Evolutionary conservation across 2,888 invertebrate genomes (phyloP), one percentile per base, ranked within the genome.

Genomic region (Cantharis rustica): DNA sequence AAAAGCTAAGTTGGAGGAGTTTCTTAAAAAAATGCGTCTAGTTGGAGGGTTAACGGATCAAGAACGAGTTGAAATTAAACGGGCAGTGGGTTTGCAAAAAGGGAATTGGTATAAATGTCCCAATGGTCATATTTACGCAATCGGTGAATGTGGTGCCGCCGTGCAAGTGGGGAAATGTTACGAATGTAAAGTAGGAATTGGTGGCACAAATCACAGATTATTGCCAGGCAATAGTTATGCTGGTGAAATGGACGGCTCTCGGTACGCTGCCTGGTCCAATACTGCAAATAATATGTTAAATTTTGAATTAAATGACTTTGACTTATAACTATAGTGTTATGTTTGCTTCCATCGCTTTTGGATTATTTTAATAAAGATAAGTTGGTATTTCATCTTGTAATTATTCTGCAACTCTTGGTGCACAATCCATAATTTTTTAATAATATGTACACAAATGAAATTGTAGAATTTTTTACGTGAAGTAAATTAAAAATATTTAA

Each of bases 91-190:
- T 0, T 82, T 92, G 26, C 86, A 84, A 64, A 87, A 89, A 68
- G 93, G 93, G 0, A 92, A 91, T 82, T 95, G 94, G 94, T 94
- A 89, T 85, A 92, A 92, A 85, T 95, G 94, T 86, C 91, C 91
- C 0, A 93, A 93, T 81, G 93, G 93, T 0, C 94, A 94, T 85
- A 84, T 89, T 61, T 94, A 94, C 85, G 90, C 90, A 31, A 93
- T 94, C 76, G 90, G 89, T 0, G 92, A 93, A 3, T 94, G 94
- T 83, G 94, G 94, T 4, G 92, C 93, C 7, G 93, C 94, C 0
- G 91, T 88, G 89, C 79, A 88, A 82, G 82, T 83, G 64, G 82
- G 89, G 1, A 87, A 73, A 62, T 94, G 94, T 83, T 84, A 86
- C 0, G 93, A 92, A 76, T 94, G 93, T 84, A 88, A 89, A 0